Base-by-base conservation (phyloP, 1,140 invertebrate species). In the Lepidurus apus region DNA sequence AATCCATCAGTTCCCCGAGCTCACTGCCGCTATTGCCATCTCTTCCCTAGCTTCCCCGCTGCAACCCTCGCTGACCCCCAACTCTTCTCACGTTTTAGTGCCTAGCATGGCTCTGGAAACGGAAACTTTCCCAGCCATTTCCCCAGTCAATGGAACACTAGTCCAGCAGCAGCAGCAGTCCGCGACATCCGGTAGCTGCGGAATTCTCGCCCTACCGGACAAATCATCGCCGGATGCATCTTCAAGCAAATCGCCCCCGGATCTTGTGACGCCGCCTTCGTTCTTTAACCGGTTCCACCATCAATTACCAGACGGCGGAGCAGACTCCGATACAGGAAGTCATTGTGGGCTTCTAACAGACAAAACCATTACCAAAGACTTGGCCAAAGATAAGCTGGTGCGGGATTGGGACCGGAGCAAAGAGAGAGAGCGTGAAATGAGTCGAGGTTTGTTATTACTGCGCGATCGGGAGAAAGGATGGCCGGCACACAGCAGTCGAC, bases 251-350 rank as follows among this genome's bases (percentile, higher is more conserved):
- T 77, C 13, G 43, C 76, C 42, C 24, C 17, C 53, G 9, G 53
- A 17, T 8, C 53, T 5, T 17, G 53, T 65, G 53, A 65, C 21
- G 53, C 53, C 84, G 80, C 82, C 80, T 73, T 82, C 83, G 74
- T 82, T 82, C 17, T 82, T 42, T 79, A 85, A 85, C 75, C 86
- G 81, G 75, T 74, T 87, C 13, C 83, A 88, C 78, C 84, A 86
- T 73, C 86, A 84, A 76, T 87, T 84, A 78, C 83, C 87, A 76
- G 44, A 78, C 73, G 77, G 85, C 80, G 86, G 89, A 80, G 86
- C 88, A 81, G 89, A 90, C 81, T 89, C 88, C 81, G 87, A 91
- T 82, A 89, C 89, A n/a, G 89, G 90, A 82, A 89, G 88, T 78
- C 88, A 90, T 79, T 89, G 88, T 82, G 89, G 89, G 8, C 83